A percentile compares a stretch with the other conserved stretches of the same genome.
Evolutionary conservation across 2,113 vertebrate species (phyloP).

Genomic region (Triplophysa siluroides): DNA sequence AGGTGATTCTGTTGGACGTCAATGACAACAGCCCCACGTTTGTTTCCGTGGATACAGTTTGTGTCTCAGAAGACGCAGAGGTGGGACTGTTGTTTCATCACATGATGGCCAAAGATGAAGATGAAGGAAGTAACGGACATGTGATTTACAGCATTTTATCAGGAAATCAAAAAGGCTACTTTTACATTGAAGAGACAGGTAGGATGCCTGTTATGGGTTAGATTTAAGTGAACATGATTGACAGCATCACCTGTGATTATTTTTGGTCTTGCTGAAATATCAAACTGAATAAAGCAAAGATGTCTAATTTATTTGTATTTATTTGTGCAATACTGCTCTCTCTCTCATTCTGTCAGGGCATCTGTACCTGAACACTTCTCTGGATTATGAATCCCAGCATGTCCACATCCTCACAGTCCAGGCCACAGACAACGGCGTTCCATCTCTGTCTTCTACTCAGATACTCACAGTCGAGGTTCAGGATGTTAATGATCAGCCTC

Average conservation of each 20-base stretch:
- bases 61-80: constrained; percentile 76
- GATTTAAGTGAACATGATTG: not conserved
- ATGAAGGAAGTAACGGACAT: constrained; percentile 80
- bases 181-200: constrained; percentile 86
- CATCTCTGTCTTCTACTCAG: constrained; percentile 81
- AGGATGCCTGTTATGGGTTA: not conserved
- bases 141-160: constrained; percentile 78
- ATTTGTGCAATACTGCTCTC: not conserved
- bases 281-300: not conserved
- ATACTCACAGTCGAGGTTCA: constrained; percentile 79
- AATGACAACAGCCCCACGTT: constrained; percentile 90
- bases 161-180: constrained; percentile 79
- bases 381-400: constrained; percentile 81
- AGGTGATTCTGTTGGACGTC: constrained; percentile 82
- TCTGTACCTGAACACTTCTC: constrained; percentile 71
- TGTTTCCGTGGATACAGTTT: constrained; percentile 65
- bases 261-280: not conserved
- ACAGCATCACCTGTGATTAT: not conserved
- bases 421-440: constrained; percentile 78
- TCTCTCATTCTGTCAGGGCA: constrained; percentile 73
- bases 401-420: constrained; percentile 75
- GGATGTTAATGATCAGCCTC: constrained; percentile 85
- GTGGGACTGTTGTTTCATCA: constrained; percentile 80
- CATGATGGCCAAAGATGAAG: constrained; percentile 80
- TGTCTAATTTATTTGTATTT: not conserved